These are phyloP conservation scores for Liasis olivaceus DNA, from an alignment of 2,797 vertebrate species.

Conservation along the genomic window DNA sequence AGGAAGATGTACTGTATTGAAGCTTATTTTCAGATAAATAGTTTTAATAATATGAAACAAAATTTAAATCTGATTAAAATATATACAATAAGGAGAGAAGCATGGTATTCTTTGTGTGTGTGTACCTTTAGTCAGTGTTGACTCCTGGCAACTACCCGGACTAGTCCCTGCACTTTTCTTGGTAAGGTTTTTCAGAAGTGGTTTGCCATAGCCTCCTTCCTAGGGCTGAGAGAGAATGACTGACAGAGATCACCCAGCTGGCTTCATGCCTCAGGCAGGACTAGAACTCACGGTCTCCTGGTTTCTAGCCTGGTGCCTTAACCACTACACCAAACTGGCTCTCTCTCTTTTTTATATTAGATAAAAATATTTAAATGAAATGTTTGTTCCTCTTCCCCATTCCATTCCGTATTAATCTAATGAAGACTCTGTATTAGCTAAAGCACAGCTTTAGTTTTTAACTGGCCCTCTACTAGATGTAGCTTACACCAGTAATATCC, in stretches of 20 bases:
- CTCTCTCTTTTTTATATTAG: neutral
- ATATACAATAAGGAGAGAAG: neutral
- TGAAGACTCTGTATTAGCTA: neutral
- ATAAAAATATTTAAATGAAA: neutral
- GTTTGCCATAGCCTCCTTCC: too few relatives aligned
- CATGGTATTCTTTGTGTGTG: too few relatives aligned
- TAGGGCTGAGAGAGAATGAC: neutral
- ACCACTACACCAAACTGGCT: neutral
- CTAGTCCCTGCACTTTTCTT: too few relatives aligned
- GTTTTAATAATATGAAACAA: neutral
- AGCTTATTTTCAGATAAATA: neutral
- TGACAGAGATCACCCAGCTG: neutral
- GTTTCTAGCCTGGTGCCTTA: neutral
- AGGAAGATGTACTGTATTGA: neutral
- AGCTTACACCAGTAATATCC: neutral
- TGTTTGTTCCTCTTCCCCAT: neutral
- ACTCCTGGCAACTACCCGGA: too few relatives aligned
- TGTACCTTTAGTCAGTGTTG: too few relatives aligned
- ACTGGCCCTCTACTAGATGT: neutral
- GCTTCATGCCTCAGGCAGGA: neutral
- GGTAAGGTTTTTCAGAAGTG: too few relatives aligned
- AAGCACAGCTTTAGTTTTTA: neutral
- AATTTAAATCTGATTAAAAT: neutral
- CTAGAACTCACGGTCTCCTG: neutral
- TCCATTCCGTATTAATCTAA: neutral